Conservation (phyloP, 2,113 vertebrate species). For the Scomber japonicus region DNA sequence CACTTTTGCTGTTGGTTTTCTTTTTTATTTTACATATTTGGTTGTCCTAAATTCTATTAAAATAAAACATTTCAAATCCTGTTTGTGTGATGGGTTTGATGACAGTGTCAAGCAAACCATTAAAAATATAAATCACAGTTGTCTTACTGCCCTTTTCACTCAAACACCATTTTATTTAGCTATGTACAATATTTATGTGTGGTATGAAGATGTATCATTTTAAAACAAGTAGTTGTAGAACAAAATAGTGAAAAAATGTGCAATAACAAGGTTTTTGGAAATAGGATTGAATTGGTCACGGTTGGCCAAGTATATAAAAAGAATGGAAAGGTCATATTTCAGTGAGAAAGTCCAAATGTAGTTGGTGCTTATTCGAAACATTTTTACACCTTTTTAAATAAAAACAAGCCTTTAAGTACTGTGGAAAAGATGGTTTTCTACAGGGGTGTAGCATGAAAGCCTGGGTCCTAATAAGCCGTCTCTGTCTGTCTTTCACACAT, state of each 20-base stretch:
- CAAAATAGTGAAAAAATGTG: too few relatives aligned
- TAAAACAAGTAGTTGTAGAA: too few relatives aligned
- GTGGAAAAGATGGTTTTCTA: too few relatives aligned
- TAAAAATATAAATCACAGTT: slow-evolving; percentile 63
- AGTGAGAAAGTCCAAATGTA: background rate
- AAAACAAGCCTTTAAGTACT: background rate
- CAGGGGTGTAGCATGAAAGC: too few relatives aligned
- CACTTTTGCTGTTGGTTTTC: slow-evolving; percentile 77
- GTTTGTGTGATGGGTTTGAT: slow-evolving; percentile 75
- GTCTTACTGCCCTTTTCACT: slow-evolving; percentile 47
- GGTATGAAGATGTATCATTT: background rate
- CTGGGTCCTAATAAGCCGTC: too few relatives aligned
- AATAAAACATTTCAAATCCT: slow-evolving; percentile 84
- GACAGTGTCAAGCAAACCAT: slow-evolving; percentile 70
- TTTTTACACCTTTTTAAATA: background rate
- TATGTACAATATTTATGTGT: too few relatives aligned
- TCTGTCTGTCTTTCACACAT: too few relatives aligned
- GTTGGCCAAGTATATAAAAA: background rate
- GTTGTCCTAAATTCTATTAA: slow-evolving; percentile 84
- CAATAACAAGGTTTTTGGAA: too few relatives aligned
- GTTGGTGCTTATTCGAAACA: background rate
- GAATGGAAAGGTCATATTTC: background rate
- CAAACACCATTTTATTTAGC: background rate
- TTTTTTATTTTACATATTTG: slow-evolving; percentile 83
- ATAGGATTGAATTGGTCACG: too few relatives aligned